Evolutionary conservation across 1,140 invertebrate species (phyloP), one percentile per base, ranked within the genome.

Genomic region (Tetramorium parvispinum): DNA sequence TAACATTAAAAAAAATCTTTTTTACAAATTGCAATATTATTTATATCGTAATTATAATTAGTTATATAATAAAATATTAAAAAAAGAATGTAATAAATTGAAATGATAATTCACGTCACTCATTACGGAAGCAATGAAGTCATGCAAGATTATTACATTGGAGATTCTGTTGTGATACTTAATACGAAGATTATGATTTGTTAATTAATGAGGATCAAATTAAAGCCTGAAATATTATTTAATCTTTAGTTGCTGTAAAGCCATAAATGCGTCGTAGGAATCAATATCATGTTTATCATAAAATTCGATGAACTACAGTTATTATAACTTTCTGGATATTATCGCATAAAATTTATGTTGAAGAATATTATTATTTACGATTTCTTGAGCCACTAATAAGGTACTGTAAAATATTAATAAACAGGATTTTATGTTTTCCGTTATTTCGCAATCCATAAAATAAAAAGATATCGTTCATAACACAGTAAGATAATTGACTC

Each of bases 311-410:
- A 37, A 24, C 18, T 53, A 37, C 3, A 13, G 43, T 6, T 51
- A 18, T 59, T 59, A 40, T 66, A 21, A 51, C n/a, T 79, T 37
- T 68, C 43, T 6, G 21, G 27, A 18, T 3, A 65, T 57, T 55
- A 57, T 27, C 32, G 21, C 11, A 27, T 51, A 24, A 53, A 81
- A 81, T 81, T 81, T 70, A 81, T n/a, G 32, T 81, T 37, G 37
- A 43, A 27, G 16, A 55, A 43, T 18, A 21, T 81, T 53, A 81
- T 21, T 21, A 27, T 70, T 81, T 81, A 81, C 65, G 32, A 57
- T 21, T 81, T 27, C 21, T 43, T 11, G 10, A 55, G 21, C 57
- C 10, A 46, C 5, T 70, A 81, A 68, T 51, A 55, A 81, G 65
- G 70, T 43, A 81, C 8, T 27, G 13, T 21, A 27, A 6, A 51